phyloP scores from a whole-genome alignment of 2,797 vertebrate genomes.

The Acanthornis magna region DNA sequence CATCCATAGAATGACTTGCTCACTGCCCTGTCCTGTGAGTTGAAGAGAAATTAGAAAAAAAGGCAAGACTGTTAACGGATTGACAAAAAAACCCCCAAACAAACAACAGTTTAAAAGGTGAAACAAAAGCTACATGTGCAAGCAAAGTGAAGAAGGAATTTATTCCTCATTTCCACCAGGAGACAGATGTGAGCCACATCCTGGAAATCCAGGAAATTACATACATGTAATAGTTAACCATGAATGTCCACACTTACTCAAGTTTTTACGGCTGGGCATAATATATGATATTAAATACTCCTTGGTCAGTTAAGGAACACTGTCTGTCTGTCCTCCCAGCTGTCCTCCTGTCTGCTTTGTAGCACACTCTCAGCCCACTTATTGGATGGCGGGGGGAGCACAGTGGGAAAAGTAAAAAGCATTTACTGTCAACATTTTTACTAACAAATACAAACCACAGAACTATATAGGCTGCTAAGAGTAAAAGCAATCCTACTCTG shows the following conservation, averaged over 20 bases:
- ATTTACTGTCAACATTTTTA: not conserved
- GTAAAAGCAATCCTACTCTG: not conserved
- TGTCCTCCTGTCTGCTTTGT: not conserved
- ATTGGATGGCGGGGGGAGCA: not conserved
- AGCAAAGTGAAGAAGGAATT: not conserved
- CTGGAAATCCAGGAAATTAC: not conserved
- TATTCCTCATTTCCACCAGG: not conserved
- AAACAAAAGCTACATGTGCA: not conserved
- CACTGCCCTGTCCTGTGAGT: not conserved
- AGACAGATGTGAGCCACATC: not conserved
- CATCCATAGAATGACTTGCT: accelerated
- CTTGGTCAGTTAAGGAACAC: not conserved
- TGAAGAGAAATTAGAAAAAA: not conserved
- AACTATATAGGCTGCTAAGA: not conserved
- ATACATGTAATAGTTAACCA: not conserved
- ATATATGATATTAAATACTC: not conserved
- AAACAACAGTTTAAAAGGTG: not conserved
- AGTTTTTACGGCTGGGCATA: not conserved
- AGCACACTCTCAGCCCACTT: not conserved
- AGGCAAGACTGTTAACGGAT: not conserved
- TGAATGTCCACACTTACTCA: not conserved
- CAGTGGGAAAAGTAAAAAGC: not conserved
- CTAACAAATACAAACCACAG: not conserved
- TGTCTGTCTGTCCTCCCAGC: not conserved
- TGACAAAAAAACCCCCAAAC: too few relatives aligned